Conservation (phyloP, 2,113 vertebrate species). For the Rhizomys pruinosus region DNA sequence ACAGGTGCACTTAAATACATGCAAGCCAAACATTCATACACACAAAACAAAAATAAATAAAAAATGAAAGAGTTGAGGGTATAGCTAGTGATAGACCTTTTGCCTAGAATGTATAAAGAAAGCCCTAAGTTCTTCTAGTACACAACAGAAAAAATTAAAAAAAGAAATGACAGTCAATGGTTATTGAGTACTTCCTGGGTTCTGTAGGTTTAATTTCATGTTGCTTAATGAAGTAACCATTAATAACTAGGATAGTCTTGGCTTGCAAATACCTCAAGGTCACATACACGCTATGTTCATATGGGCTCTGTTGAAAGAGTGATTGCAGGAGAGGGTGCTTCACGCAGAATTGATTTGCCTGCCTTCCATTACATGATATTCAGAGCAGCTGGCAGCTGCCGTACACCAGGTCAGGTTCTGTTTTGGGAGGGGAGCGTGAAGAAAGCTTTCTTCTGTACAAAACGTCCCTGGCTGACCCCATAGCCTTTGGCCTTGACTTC, state of each 20-base stretch:
- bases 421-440: neutral
- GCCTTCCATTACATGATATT: neutral
- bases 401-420: neutral
- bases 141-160: neutral
- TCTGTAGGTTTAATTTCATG: neutral
- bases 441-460: no score
- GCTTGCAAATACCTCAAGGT: neutral
- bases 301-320: neutral
- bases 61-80: neutral
- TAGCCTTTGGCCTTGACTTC: neutral
- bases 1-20: no score
- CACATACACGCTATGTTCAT: neutral
- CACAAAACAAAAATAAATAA: neutral
- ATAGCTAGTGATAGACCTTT: neutral
- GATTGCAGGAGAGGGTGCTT: neutral
- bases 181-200: neutral
- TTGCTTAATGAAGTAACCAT: neutral
- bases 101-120: neutral
- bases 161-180: neutral
- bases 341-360: conserved; percentile 17
- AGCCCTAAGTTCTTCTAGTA: neutral
- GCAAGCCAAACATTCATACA: no score
- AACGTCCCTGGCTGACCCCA: neutral
- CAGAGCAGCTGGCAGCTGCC: neutral
- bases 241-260: conserved; percentile 43